Base-by-base conservation (phyloP, 1,140 invertebrate genomes). In the Drosophila melanogaster region DNA sequence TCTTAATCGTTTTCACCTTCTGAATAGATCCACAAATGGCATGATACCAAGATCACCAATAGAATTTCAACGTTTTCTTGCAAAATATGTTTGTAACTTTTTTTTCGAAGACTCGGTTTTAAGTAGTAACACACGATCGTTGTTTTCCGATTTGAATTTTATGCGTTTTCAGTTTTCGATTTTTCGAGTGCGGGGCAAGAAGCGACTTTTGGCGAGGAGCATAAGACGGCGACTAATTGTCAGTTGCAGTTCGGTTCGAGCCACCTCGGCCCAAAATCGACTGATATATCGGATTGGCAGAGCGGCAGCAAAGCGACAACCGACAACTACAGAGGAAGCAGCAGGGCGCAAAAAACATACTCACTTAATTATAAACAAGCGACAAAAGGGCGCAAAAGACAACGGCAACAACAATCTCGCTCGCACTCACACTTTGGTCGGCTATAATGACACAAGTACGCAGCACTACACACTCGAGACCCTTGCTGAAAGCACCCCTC, bases 171-270 rank as follows among this genome's bases (percentile, higher is more conserved):
- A 30, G 30, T 30, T 30, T 30, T 30, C 30, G 72, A 76, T 61
- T 76, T 65, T 66, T 59, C 49, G 66, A 69, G 55, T 69, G 62
- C 62, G 73, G 71, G 65, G 49, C 55, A 78, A 74, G 65, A 79
- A 79, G 64, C 90, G 80, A 91, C 90, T 91, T 81, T 90, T 89
- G 86, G 73, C 90, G 90, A 87, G 75, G 90, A 91, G 83, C 90
- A 84, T 78, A 91, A 90, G 83, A 91, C 80, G 74, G 85, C 90
- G 83, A 91, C 90, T 91, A 91, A 91, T 89, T 89, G 84, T 90
- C 81, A 78, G 61, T 85, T 79, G 74, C 77, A 70, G 62, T 59
- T 73, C 76, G 80, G 62, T 59, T 73, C 76, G 80, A 90, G 77
- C 74, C 70, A 78, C 80, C 74, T 84, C 66, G 73, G 74, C 43